These are phyloP conservation scores for Acrocyrtus sp. DNA, from an alignment of 2,888 invertebrate genomes.

Conservation along the genomic window DNA sequence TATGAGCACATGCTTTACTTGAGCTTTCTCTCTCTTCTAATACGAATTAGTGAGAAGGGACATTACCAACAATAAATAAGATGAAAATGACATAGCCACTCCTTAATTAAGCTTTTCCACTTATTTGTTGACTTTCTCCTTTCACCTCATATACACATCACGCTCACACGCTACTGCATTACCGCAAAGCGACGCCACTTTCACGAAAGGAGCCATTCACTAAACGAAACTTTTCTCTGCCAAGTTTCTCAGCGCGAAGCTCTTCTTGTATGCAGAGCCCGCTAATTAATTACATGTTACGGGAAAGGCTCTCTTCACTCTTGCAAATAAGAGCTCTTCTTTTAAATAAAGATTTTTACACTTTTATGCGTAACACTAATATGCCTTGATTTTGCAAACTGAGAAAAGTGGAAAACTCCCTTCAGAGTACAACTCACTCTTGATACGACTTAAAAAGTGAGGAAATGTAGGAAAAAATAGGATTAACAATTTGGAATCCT, in stretches of 20 bases:
- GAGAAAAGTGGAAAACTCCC: no score
- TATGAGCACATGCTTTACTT: background rate
- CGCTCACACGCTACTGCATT: no score
- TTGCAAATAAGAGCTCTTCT: no score
- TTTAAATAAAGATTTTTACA: background rate
- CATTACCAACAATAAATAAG: slow-evolving; percentile 22
- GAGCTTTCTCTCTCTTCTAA: background rate
- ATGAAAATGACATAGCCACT: slow-evolving; percentile 10
- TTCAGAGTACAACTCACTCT: no score
- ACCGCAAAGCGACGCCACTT: no score
- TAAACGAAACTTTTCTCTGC: background rate
- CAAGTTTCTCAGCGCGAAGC: background rate
- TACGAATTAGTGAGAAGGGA: background rate
- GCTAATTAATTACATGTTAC: background rate
- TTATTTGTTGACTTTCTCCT: background rate
- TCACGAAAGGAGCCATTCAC: no score
- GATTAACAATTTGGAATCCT: no score
- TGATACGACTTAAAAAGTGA: no score
- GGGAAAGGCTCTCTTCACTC: background rate
- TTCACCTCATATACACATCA: background rate
- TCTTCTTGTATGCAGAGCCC: background rate
- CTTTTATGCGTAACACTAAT: no score
- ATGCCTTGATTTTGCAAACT: no score
- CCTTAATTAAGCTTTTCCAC: background rate
- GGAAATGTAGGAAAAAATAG: no score